phyloP scores from a whole-genome alignment of 2,113 vertebrate species.

The Athene cunicularia region DNA sequence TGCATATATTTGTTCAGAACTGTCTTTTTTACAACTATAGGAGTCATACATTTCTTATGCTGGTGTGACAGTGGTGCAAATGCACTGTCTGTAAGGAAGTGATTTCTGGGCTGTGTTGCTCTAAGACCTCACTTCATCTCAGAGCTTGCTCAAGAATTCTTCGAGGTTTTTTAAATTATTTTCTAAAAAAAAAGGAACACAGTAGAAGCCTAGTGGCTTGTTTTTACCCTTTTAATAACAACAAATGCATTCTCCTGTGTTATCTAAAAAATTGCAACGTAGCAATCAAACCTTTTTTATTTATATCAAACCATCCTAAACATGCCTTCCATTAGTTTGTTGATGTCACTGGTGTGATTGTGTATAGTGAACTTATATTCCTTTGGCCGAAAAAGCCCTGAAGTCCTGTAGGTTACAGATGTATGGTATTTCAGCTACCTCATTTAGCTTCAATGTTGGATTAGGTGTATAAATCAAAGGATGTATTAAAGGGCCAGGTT shows the following conservation, averaged over 20 bases:
- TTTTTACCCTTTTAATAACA: not conserved
- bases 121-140: not conserved
- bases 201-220: not conserved
- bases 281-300: not conserved
- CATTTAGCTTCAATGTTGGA: not conserved
- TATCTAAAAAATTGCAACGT: not conserved
- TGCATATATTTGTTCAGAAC: not conserved
- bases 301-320: not conserved
- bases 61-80: not conserved
- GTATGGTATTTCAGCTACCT: not conserved
- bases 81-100: not conserved
- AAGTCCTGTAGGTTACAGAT: not conserved
- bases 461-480: not conserved
- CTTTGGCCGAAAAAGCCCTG: not conserved
- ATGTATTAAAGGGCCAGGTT: not conserved
- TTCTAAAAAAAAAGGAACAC: not conserved
- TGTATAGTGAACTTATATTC: not conserved
- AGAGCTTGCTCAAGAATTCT: conserved; percentile 16
- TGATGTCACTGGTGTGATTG: not conserved
- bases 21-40: not conserved
- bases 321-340: not conserved
- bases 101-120: not conserved
- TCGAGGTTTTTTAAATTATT: not conserved
- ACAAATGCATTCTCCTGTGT: not conserved
- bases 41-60: not conserved